Conservation (phyloP, 35 echinoderm and acorn worm species). For the Antedon bifida region DNA sequence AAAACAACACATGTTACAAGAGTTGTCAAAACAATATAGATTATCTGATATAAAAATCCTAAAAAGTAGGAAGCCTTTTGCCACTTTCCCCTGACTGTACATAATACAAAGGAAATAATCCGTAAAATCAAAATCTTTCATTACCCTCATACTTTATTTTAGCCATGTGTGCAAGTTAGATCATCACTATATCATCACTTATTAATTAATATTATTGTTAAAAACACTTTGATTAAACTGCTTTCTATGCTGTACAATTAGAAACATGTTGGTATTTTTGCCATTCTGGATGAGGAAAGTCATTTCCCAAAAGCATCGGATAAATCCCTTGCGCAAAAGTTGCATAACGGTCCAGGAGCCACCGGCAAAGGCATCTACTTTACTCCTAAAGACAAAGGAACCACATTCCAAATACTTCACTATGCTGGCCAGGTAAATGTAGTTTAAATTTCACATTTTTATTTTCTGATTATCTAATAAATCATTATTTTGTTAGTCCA, state of each 20-base stretch:
- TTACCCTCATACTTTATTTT: too few relatives aligned
- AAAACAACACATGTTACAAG: too few relatives aligned
- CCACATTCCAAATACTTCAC: conserved; percentile 61
- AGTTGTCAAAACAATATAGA: too few relatives aligned
- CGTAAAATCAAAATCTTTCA: too few relatives aligned
- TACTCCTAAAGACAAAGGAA: conserved; percentile 58
- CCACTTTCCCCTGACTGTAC: too few relatives aligned
- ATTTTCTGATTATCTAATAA: neutral
- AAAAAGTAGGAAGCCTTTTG: too few relatives aligned
- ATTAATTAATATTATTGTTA: too few relatives aligned
- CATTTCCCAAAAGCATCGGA: conserved; percentile 72
- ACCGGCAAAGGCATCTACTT: conserved; percentile 66
- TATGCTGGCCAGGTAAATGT: conserved; percentile 88
- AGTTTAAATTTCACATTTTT: neutral
- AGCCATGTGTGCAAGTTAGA: too few relatives aligned
- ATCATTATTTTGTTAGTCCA: neutral
- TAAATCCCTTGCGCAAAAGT: conserved; percentile 72
- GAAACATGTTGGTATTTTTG: conserved; percentile 74
- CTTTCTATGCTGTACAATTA: neutral
- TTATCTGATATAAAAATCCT: too few relatives aligned
- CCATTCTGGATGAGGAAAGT: conserved; percentile 82
- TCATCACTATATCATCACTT: too few relatives aligned
- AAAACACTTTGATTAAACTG: too few relatives aligned
- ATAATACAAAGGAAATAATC: too few relatives aligned
- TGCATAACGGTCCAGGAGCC: conserved; percentile 65